A percentile compares a stretch with the other conserved stretches of the same genome.
Evolutionary conservation across 2,797 vertebrate genomes (phyloP).

Genomic region (Anguilla megastoma): DNA sequence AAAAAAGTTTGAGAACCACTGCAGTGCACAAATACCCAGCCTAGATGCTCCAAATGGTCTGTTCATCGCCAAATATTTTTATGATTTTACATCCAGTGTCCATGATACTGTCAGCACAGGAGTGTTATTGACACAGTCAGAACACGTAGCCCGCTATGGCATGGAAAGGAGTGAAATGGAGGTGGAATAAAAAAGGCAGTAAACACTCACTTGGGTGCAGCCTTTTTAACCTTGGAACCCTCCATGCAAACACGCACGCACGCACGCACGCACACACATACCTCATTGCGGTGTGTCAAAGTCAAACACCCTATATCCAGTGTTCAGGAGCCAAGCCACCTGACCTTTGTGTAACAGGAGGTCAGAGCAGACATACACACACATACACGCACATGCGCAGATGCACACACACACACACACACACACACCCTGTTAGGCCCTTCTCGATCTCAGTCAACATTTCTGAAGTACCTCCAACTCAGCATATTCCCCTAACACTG

Average conservation of each 20-base stretch:
- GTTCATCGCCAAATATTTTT: not conserved
- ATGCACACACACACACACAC: not conserved
- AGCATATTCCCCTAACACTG: not conserved
- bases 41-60: not conserved
- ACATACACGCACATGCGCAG: not conserved
- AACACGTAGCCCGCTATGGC: not conserved
- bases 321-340: constrained; percentile 54
- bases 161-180: not conserved
- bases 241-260: not conserved
- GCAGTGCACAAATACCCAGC: not conserved
- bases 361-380: not conserved
- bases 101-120: not conserved
- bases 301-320: constrained; percentile 66
- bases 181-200: not conserved
- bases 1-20: not conserved
- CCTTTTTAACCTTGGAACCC: not conserved
- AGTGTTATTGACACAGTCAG: not conserved
- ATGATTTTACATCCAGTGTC: not conserved
- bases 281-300: constrained; percentile 50
- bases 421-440: not conserved
- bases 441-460: not conserved
- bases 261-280: not conserved
- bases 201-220: not conserved
- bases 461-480: not conserved
- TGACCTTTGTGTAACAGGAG: constrained; percentile 62